These are phyloP conservation scores for Dendrolimus punctatus DNA, from an alignment of 1,140 invertebrate genomes.

Conservation along the genomic window DNA sequence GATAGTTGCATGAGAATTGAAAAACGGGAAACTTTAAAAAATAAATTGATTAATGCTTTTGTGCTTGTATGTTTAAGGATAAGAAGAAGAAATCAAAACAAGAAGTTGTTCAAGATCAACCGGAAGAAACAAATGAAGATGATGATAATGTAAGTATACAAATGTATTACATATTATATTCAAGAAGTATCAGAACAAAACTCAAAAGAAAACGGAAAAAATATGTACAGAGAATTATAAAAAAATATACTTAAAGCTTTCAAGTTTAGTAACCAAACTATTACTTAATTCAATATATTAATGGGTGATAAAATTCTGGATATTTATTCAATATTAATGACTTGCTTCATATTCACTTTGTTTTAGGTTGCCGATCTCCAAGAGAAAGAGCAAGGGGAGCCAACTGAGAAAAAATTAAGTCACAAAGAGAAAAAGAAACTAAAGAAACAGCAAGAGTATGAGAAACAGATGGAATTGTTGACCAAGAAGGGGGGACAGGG, in stretches of 20 bases:
- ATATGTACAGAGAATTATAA: too few species aligned
- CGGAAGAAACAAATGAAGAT: conserved; percentile 26
- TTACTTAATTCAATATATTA: too few species aligned
- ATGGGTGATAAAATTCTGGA: conserved; percentile 1
- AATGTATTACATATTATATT: not conserved
- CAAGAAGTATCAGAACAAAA: too few species aligned
- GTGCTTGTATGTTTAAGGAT: conserved; percentile 20
- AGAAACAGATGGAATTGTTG: conserved; percentile 91
- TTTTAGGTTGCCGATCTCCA: conserved; percentile 17
- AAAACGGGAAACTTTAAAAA: too few species aligned
- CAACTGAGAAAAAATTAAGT: conserved; percentile 82
- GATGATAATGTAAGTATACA: conserved; percentile 25
- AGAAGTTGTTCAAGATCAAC: conserved; percentile 17
- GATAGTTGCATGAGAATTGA: too few species aligned
- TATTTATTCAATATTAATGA: conserved; percentile 8
- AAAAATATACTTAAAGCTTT: too few species aligned
- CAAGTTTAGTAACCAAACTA: too few species aligned
- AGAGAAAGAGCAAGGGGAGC: conserved; percentile 31
- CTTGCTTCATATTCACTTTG: not conserved
- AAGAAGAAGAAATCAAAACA: conserved; percentile 26
- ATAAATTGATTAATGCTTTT: too few species aligned
- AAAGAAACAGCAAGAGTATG: conserved; percentile 94
- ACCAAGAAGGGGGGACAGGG: conserved; percentile 91
- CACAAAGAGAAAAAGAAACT: conserved; percentile 97
- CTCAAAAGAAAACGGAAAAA: too few species aligned